phyloP scores from a whole-genome alignment of 2,888 invertebrate genomes.

The Coelopa pilipes region DNA sequence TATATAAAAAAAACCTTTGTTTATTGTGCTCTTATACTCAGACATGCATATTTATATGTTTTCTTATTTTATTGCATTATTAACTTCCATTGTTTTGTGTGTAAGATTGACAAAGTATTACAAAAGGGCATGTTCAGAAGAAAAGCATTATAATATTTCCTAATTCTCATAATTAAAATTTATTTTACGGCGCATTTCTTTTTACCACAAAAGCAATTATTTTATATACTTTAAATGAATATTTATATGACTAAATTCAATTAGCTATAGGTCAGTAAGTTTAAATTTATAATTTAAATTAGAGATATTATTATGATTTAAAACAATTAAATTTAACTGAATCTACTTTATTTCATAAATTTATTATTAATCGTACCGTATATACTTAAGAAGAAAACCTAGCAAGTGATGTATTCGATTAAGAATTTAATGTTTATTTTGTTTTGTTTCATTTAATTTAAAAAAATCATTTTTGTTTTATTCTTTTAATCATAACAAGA shows the following conservation, averaged over 20 bases:
- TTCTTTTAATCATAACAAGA: constrained; percentile 27
- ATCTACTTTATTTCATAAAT: not conserved
- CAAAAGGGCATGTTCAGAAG: constrained; percentile 11
- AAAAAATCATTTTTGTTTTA: constrained; percentile 29
- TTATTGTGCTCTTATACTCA: constrained; percentile 33
- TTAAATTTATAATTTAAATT: constrained; percentile 21
- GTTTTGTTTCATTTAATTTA: constrained; percentile 29
- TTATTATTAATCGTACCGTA: not conserved
- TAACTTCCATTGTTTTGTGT: constrained; percentile 7
- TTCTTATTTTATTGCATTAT: constrained; percentile 27
- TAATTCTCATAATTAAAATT: constrained; percentile 9
- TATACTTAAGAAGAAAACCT: constrained; percentile 38
- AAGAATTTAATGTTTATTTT: constrained; percentile 43
- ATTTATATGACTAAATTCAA: constrained; percentile 12
- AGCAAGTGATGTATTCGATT: constrained; percentile 52
- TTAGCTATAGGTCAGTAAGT: constrained; percentile 21
- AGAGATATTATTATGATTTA: constrained; percentile 37
- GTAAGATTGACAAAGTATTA: constrained; percentile 25
- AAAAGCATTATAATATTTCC: constrained; percentile 12
- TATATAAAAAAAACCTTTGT: not conserved
- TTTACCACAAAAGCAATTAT: constrained; percentile 20
- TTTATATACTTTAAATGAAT: constrained; percentile 4
- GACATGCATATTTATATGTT: constrained; percentile 35
- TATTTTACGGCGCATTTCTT: constrained; percentile 24
- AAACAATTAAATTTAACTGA: constrained; percentile 22